These are phyloP conservation scores for Aegithalos caudatus DNA, from an alignment of 2,113 vertebrate genomes.

Conservation along the genomic window DNA sequence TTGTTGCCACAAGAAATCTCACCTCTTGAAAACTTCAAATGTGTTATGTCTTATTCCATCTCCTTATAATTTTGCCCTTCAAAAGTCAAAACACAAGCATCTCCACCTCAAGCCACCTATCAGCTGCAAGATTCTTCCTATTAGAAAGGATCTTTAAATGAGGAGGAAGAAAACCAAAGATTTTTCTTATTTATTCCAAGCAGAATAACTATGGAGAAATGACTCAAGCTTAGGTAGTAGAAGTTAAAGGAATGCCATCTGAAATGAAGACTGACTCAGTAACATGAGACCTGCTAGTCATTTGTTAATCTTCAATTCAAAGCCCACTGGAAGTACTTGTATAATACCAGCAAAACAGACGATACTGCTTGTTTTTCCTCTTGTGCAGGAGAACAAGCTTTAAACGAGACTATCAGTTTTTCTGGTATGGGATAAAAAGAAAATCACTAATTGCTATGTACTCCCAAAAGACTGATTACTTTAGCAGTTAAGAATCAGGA, in stretches of 20 bases:
- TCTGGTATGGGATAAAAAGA: not conserved
- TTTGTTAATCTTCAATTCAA: not conserved
- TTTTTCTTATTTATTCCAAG: not conserved
- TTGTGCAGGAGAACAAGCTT: not conserved
- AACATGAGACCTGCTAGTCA: conserved; percentile 11
- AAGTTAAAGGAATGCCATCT: not conserved
- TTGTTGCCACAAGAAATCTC: not conserved
- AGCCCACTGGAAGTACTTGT: not conserved
- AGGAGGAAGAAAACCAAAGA: not conserved
- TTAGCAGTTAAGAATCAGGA: not conserved
- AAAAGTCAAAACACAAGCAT: not conserved
- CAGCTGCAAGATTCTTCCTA: not conserved
- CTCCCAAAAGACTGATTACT: not conserved
- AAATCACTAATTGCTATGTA: not conserved
- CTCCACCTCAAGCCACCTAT: not conserved
- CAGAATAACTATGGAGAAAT: not conserved
- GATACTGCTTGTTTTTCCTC: not conserved
- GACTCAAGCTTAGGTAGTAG: conserved; percentile 10
- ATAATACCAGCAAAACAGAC: not conserved
- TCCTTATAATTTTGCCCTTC: not conserved
- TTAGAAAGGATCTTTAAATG: not conserved
- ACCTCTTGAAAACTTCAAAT: not conserved
- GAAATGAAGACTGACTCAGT: conserved; percentile 38
- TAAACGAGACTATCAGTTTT: not conserved
- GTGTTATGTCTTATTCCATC: not conserved